A percentile compares a stretch with the other conserved stretches of the same genome.
These are phyloP conservation scores for Mustela lutreola DNA, from an alignment of 2,113 vertebrate genomes.

Conservation along the genomic window DNA sequence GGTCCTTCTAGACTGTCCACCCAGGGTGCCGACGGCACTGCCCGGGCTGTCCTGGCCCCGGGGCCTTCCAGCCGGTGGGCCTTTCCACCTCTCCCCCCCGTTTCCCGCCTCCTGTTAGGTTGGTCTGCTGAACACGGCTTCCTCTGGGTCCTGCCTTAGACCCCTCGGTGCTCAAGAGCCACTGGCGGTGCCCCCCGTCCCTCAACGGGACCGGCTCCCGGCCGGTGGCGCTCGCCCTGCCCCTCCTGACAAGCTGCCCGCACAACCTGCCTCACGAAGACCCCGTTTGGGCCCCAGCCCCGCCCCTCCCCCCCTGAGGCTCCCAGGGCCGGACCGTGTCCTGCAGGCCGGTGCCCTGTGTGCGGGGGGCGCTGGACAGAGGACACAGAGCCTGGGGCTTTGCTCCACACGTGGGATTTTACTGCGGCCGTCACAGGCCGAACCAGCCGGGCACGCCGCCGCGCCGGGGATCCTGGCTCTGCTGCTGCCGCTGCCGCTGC, in stretches of 20 bases:
- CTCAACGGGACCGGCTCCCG: background rate
- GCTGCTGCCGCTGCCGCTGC: constrained; percentile 88
- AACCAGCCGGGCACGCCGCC: constrained; percentile 96
- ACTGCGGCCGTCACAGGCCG: constrained; percentile 89
- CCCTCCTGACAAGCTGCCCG: background rate
- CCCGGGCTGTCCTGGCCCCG: accelerated
- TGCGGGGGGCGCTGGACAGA: background rate
- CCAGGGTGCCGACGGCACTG: background rate
- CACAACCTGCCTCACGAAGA: background rate
- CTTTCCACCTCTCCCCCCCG: background rate
- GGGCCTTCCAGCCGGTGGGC: background rate
- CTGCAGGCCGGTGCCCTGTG: background rate
- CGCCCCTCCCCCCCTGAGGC: accelerated
- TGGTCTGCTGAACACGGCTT: too few relatives aligned
- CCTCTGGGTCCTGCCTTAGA: background rate
- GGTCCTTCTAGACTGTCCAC: background rate
- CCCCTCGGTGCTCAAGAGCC: background rate
- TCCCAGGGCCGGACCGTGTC: accelerated
- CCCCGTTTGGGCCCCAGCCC: background rate
- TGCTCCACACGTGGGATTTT: background rate
- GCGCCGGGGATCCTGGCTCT: constrained; percentile 91
- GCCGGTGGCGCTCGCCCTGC: background rate
- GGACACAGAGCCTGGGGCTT: accelerated
- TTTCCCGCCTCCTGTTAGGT: background rate
- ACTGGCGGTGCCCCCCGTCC: background rate